Percentiles rank a stretch among this genome's conserved stretches.
Conservation (phyloP, 2,888 invertebrate genomes). For the Stratiomys singularior region DNA sequence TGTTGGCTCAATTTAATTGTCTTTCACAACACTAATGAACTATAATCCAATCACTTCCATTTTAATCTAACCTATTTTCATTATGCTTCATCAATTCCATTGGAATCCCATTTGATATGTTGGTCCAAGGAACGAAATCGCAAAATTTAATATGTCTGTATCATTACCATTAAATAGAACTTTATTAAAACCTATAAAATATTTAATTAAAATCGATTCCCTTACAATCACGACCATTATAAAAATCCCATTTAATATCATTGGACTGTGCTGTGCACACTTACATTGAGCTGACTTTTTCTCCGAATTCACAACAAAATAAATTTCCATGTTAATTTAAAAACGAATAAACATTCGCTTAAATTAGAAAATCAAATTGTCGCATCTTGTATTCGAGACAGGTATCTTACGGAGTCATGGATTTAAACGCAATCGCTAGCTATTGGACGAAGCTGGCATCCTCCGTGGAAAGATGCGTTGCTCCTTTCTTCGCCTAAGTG, state of each 20-base stretch:
- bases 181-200: slow-evolving; percentile 39
- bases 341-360: slow-evolving; percentile 35
- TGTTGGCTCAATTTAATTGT: no score
- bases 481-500: no score
- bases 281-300: background rate
- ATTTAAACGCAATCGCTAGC: slow-evolving; percentile 28
- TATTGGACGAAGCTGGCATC: no score
- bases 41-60: no score
- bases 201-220: slow-evolving; percentile 38
- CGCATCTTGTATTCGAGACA: slow-evolving; percentile 43
- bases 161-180: slow-evolving; percentile 22
- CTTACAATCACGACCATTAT: slow-evolving; percentile 14
- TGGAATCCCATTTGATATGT: slow-evolving; percentile 6
- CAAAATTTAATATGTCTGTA: no score
- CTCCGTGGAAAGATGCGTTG: no score
- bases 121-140: background rate
- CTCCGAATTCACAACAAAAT: slow-evolving; percentile 19
- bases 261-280: no score
- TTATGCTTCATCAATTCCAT: slow-evolving; percentile 10
- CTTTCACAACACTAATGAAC: no score
- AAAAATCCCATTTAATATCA: slow-evolving; percentile 28
- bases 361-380: slow-evolving; percentile 46
- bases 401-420: slow-evolving; percentile 32
- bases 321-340: slow-evolving; percentile 43
- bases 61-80: no score